A percentile compares a stretch with the other conserved stretches of the same genome.
These are phyloP conservation scores for Trichopria drosophilae DNA, from an alignment of 2,888 invertebrate genomes.

Conservation along the genomic window DNA sequence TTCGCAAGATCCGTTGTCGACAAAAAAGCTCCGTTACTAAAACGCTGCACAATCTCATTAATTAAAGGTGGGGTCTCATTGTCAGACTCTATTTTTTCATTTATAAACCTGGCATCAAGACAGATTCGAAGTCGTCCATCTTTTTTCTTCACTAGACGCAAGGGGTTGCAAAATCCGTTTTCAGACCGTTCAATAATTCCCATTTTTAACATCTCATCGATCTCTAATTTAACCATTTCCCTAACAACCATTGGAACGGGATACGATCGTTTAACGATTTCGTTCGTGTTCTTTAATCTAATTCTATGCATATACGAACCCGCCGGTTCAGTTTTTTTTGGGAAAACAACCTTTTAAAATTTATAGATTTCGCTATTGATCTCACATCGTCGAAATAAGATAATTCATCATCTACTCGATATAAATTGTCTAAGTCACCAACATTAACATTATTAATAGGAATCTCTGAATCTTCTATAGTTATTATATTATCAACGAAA, in stretches of 20 bases:
- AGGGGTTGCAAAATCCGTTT: constrained; percentile 42
- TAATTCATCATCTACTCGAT: no score
- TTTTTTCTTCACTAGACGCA: constrained; percentile 42
- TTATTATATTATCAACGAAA: no score
- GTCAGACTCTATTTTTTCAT: constrained; percentile 39
- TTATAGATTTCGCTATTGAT: no score
- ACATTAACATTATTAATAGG: no score
- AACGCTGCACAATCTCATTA: constrained; percentile 23
- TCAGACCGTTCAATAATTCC: no score
- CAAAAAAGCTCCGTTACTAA: constrained; percentile 25
- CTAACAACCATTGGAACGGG: constrained; percentile 41
- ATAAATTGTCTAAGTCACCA: no score
- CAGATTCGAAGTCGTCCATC: constrained; percentile 32
- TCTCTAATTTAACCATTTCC: constrained; percentile 33
- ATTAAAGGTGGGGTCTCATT: constrained; percentile 33
- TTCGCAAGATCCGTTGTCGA: constrained; percentile 30
- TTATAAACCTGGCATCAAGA: constrained; percentile 42
- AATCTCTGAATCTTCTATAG: no score
- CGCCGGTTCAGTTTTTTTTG: constrained; percentile 5
- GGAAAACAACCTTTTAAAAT: no score
- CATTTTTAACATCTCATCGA: constrained; percentile 37
- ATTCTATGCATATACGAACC: constrained; percentile 38
- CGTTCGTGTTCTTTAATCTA: constrained; percentile 32
- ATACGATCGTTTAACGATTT: constrained; percentile 37
- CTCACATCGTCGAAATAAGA: no score